Conservation (phyloP, 1,140 invertebrate species). For the Cecropterus lyciades region DNA sequence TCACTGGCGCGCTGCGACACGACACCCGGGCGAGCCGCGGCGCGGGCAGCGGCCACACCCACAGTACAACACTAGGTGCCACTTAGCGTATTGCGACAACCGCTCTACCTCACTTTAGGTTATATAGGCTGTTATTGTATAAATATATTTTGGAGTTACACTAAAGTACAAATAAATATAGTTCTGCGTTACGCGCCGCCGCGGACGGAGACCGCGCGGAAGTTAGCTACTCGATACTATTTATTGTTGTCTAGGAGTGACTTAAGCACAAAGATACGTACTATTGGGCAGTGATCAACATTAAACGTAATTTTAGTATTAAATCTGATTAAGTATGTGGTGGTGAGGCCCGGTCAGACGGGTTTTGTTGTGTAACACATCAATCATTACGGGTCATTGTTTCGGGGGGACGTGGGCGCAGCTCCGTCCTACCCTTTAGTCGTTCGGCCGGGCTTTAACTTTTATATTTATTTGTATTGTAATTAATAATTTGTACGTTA, state of each 20-base stretch:
- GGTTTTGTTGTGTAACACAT: slow-evolving; percentile 74
- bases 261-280: slow-evolving; percentile 83
- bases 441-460: slow-evolving; percentile 58
- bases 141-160: slow-evolving; percentile 80
- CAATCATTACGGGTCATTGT: slow-evolving; percentile 78
- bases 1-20: slow-evolving; percentile 62
- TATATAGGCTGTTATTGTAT: slow-evolving; percentile 80
- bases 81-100: slow-evolving; percentile 59
- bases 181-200: slow-evolving; percentile 50
- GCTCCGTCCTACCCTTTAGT: slow-evolving; percentile 53
- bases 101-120: slow-evolving; percentile 80
- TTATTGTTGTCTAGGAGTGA: slow-evolving; percentile 79
- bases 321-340: slow-evolving; percentile 76
- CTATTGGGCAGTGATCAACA: slow-evolving; percentile 84
- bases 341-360: slow-evolving; percentile 64
- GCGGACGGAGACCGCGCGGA: slow-evolving; percentile 68
- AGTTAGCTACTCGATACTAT: slow-evolving; percentile 68
- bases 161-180: slow-evolving; percentile 65
- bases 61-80: slow-evolving; percentile 48
- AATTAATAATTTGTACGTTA: slow-evolving; percentile 76
- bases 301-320: slow-evolving; percentile 80
- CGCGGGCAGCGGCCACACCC: slow-evolving; percentile 33
- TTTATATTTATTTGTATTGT: slow-evolving; percentile 78
- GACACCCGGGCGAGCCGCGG: slow-evolving; percentile 32
- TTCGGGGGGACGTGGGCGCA: slow-evolving; percentile 59